phyloP scores from a whole-genome alignment of 2,113 vertebrate genomes.

The Microcebus jonahi region DNA sequence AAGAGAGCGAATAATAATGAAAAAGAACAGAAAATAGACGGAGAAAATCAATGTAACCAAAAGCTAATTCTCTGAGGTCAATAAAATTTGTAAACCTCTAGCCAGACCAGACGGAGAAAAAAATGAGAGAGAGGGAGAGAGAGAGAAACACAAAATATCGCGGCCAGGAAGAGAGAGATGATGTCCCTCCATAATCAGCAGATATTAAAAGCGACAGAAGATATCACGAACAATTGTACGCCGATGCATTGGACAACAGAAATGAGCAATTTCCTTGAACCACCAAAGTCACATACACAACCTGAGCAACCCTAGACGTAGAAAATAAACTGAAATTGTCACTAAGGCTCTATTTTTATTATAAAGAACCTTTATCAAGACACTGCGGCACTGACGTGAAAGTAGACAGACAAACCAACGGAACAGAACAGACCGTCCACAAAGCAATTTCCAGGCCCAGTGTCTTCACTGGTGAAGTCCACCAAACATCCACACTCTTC shows the following conservation, averaged over 20 bases:
- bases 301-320: not conserved
- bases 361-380: not conserved
- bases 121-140: not conserved
- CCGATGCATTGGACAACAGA: too few species aligned
- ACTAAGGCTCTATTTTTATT: not conserved
- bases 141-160: not conserved
- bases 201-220: not conserved
- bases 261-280: not conserved
- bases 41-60: conserved; percentile 3
- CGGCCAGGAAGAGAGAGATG: not conserved
- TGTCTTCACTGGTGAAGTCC: not conserved
- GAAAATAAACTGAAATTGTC: not conserved
- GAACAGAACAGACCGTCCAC: not conserved
- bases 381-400: too few species aligned
- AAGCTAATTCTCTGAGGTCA: not conserved
- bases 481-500: not conserved
- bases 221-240: not conserved
- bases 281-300: not conserved
- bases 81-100: conserved; percentile 5
- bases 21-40: not conserved
- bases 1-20: not conserved
- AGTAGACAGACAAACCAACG: not conserved
- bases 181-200: not conserved
- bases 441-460: not conserved
- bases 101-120: not conserved